These are phyloP conservation scores for Aproaerema taeniolella DNA, from an alignment of 2,888 invertebrate species.

Conservation along the genomic window DNA sequence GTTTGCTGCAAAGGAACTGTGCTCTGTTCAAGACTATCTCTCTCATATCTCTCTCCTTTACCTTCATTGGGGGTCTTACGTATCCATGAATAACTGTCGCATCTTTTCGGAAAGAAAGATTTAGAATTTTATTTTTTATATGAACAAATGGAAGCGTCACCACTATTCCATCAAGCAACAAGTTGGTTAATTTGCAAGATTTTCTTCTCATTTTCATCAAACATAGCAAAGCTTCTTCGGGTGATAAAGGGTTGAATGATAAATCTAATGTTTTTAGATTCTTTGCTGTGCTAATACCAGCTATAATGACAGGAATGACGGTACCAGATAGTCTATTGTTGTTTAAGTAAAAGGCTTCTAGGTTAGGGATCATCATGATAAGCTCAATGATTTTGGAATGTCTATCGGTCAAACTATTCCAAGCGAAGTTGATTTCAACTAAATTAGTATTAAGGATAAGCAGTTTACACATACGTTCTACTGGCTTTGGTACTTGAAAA, in stretches of 20 bases:
- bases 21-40: constrained; percentile 36
- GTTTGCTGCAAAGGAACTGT: constrained; percentile 29
- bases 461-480: constrained; percentile 1
- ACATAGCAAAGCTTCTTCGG: constrained; percentile 31
- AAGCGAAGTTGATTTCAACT: constrained; percentile 31
- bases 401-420: constrained; percentile 29
- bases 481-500: constrained; percentile 15
- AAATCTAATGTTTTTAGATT: constrained; percentile 34
- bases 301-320: constrained; percentile 25
- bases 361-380: constrained; percentile 21
- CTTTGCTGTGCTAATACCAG: constrained; percentile 24
- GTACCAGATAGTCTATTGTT: constrained; percentile 29
- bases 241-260: constrained; percentile 39
- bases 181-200: constrained; percentile 6
- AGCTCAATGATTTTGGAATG: constrained; percentile 24
- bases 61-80: constrained; percentile 20
- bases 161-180: not conserved
- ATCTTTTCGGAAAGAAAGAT: constrained; percentile 1
- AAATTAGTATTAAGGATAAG: constrained; percentile 25
- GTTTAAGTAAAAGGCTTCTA: constrained; percentile 25
- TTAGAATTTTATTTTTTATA: not conserved
- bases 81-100: constrained; percentile 18
- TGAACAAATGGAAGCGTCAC: not conserved
- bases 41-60: constrained; percentile 25
- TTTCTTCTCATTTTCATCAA: constrained; percentile 26